Evolutionary conservation across 2,888 invertebrate species (phyloP).

Genomic region (Sinodicranocentrus sp.): DNA sequence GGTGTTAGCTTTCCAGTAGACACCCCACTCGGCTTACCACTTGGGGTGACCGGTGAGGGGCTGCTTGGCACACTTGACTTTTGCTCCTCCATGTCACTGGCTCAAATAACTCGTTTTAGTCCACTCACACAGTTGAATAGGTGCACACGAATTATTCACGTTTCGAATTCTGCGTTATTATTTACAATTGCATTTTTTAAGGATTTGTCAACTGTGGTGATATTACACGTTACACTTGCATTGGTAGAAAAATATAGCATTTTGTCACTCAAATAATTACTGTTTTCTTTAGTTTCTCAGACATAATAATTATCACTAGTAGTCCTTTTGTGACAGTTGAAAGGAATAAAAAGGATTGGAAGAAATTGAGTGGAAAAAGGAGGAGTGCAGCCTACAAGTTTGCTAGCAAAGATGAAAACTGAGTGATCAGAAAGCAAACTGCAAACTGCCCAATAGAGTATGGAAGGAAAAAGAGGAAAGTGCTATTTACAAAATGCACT

Average conservation of each 20-base stretch:
- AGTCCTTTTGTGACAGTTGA: no score
- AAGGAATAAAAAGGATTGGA: no score
- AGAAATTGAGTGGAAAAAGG: neutral
- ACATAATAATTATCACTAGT: no score
- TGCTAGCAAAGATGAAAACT: neutral
- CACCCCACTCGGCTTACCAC: neutral
- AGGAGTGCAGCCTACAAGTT: constrained; percentile 10
- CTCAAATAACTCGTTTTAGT: neutral
- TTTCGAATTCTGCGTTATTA: neutral
- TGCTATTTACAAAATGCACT: neutral
- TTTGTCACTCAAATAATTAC: no score
- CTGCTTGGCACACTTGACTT: neutral
- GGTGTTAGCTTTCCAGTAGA: neutral
- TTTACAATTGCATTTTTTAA: no score
- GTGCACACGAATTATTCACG: neutral
- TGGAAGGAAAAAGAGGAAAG: neutral
- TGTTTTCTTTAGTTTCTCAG: no score
- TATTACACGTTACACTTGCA: no score
- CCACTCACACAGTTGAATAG: neutral
- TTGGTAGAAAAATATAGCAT: no score
- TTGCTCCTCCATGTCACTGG: neutral
- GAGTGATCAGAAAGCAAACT: neutral
- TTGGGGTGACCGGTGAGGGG: neutral
- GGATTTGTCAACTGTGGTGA: no score
- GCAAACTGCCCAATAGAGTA: neutral